These are phyloP conservation scores for Sebastes trivittatus DNA, from an alignment of 2,797 vertebrate species.

Conservation along the genomic window DNA sequence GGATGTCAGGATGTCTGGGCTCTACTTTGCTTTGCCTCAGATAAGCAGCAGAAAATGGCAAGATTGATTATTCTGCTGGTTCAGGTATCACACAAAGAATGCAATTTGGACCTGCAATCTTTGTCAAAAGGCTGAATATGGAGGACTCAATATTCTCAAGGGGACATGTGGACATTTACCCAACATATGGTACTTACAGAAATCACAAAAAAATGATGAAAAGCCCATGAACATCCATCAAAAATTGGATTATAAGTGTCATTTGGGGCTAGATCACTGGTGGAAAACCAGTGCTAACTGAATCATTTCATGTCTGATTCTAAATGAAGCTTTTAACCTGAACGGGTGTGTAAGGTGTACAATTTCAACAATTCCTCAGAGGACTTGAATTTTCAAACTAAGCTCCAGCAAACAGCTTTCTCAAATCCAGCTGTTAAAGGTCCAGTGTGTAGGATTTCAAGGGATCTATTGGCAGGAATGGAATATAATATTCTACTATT, in stretches of 20 bases:
- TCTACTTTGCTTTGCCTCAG: neutral
- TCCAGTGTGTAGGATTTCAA: too few species aligned
- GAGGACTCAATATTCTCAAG: constrained; percentile 4
- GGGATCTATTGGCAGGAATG: too few species aligned
- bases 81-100: constrained; percentile 32
- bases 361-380: neutral
- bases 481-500: too few species aligned
- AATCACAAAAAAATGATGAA: neutral
- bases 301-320: neutral
- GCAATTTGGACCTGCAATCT: neutral
- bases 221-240: neutral
- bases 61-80: constrained; percentile 17
- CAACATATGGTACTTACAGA: neutral
- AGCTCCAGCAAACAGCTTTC: neutral
- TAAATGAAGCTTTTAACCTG: neutral
- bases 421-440: neutral
- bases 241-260: neutral
- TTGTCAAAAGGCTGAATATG: constrained; percentile 11
- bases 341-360: neutral
- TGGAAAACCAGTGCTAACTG: neutral
- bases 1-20: constrained; percentile 4
- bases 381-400: neutral
- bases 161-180: neutral
- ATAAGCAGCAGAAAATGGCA: constrained; percentile 17
- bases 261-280: neutral